Percentiles rank a stretch among this genome's conserved stretches.
These are phyloP conservation scores for Leucopternis melanops DNA, from an alignment of 2,113 vertebrate genomes.

Conservation along the genomic window DNA sequence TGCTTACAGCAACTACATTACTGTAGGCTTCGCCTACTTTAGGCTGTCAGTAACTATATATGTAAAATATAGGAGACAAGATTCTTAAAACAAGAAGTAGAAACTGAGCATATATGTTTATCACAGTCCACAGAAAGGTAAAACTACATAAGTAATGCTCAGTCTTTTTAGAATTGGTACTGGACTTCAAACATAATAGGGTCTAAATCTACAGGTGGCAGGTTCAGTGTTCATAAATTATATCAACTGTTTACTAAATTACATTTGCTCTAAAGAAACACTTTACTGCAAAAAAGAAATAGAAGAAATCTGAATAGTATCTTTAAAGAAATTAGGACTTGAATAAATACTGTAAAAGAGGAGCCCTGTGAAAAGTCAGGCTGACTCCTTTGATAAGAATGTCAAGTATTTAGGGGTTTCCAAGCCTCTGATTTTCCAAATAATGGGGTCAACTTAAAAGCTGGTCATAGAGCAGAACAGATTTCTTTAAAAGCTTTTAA, in stretches of 20 bases:
- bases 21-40: background rate
- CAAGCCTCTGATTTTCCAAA: conserved; percentile 59
- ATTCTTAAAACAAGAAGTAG: background rate
- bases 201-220: background rate
- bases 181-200: background rate
- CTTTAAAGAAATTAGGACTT: background rate
- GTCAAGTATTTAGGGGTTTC: conserved; percentile 51
- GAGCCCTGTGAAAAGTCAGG: conserved; percentile 43
- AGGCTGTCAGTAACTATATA: background rate
- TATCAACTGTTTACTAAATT: background rate
- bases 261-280: background rate
- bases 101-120: background rate
- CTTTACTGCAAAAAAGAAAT: background rate
- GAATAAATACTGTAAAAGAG: conserved; percentile 49
- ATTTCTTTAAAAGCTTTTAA: conserved; percentile 71
- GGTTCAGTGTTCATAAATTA: background rate
- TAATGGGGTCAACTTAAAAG: conserved; percentile 62
- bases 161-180: background rate
- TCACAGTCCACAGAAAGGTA: background rate
- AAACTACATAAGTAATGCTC: background rate
- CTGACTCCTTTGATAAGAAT: conserved; percentile 61
- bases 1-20: background rate
- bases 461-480: conserved; percentile 65
- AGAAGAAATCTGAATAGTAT: background rate
- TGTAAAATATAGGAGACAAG: background rate